phyloP scores from a whole-genome alignment of 2,888 invertebrate genomes.

The Caenorhabditis drosophilae region DNA sequence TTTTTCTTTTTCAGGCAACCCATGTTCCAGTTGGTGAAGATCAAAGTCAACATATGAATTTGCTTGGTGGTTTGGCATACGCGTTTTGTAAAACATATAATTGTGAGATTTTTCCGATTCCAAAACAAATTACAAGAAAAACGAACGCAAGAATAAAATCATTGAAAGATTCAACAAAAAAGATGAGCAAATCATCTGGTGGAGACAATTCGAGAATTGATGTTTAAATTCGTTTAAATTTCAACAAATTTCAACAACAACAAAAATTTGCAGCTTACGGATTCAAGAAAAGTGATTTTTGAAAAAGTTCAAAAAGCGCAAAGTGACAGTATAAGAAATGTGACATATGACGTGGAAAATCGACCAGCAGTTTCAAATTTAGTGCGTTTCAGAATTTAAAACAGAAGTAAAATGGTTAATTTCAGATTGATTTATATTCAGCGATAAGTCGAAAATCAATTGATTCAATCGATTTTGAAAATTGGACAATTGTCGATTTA shows the following conservation, averaged over 20 bases:
- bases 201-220: slow-evolving; percentile 81
- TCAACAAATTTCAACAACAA: neutral
- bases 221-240: slow-evolving; percentile 69
- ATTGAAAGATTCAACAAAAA: slow-evolving; percentile 83
- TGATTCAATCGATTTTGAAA: slow-evolving; percentile 7
- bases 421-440: slow-evolving; percentile 39
- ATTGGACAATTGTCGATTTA: slow-evolving; percentile 39
- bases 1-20: slow-evolving; percentile 76
- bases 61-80: slow-evolving; percentile 81
- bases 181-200: slow-evolving; percentile 96
- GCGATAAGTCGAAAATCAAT: slow-evolving; percentile 17
- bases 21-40: slow-evolving; percentile 94
- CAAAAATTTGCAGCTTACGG: slow-evolving; percentile 30
- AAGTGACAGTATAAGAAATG: slow-evolving; percentile 84
- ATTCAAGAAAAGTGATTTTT: slow-evolving; percentile 70
- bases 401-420: neutral
- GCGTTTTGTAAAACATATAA: slow-evolving; percentile 77
- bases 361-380: slow-evolving; percentile 90
- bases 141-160: slow-evolving; percentile 76
- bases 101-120: slow-evolving; percentile 43
- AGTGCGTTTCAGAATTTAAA: slow-evolving; percentile 71
- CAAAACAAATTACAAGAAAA: slow-evolving; percentile 43
- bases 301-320: slow-evolving; percentile 85
- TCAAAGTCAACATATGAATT: slow-evolving; percentile 84
- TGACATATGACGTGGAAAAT: slow-evolving; percentile 80